Evolutionary conservation across 2,888 invertebrate genomes (phyloP).

Genomic region (Saturnia japonica): DNA sequence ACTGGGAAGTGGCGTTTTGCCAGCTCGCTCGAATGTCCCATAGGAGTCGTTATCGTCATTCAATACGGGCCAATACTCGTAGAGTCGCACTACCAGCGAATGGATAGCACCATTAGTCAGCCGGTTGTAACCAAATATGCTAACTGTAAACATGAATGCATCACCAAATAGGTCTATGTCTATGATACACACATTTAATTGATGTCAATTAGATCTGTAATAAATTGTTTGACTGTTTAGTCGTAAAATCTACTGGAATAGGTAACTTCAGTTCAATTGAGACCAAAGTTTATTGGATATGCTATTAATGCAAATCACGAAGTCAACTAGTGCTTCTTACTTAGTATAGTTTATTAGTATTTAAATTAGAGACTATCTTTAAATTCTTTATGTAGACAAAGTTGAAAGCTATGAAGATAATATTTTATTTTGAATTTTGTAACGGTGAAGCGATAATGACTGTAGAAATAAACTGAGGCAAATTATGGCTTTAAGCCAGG

Average conservation of each 20-base stretch:
- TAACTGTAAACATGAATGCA: conserved; percentile 13
- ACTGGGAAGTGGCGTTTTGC: conserved; percentile 59
- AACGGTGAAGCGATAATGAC: conserved; percentile 24
- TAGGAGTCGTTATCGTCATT: conserved; percentile 50
- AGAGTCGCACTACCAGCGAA: conserved; percentile 45
- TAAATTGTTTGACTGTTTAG: neutral
- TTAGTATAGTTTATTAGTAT: neutral
- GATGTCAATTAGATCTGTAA: conserved; percentile 3
- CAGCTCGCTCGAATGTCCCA: conserved; percentile 51
- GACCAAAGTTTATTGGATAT: neutral
- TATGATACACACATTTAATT: conserved; percentile 9
- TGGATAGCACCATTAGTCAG: conserved; percentile 32
- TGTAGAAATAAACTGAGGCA: conserved; percentile 30
- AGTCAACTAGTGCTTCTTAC: neutral
- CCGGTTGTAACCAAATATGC: conserved; percentile 16
- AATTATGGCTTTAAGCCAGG: conserved; percentile 46
- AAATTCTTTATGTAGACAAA: neutral
- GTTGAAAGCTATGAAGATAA: neutral
- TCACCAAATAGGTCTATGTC: conserved; percentile 6
- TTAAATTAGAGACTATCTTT: neutral
- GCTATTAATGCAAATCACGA: neutral
- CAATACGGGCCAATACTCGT: conserved; percentile 22
- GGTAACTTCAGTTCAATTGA: neutral
- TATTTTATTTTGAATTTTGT: conserved; percentile 17
- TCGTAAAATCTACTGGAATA: conserved; percentile 1